Evolutionary conservation across 2,797 vertebrate species (phyloP).

Genomic region (Crenichthys baileyi): DNA sequence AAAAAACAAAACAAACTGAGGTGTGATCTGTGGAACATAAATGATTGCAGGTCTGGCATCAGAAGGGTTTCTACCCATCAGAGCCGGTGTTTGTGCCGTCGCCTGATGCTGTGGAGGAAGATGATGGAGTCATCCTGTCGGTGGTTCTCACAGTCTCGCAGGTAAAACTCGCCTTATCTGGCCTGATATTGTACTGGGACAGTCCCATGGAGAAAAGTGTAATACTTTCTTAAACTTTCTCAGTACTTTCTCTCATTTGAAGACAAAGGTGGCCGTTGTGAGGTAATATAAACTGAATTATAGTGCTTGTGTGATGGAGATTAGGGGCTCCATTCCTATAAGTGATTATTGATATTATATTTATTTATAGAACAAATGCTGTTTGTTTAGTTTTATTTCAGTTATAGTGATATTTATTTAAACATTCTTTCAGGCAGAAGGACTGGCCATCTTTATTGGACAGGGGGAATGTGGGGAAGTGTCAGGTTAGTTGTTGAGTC

Average conservation of each 20-base stretch:
- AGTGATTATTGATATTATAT: too few species aligned
- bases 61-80: constrained; percentile 90
- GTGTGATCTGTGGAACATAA: constrained; percentile 4
- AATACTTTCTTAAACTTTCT: not conserved
- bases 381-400: too few species aligned
- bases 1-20: not conserved
- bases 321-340: too few species aligned
- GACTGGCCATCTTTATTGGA: too few species aligned
- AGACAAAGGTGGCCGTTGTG: not conserved
- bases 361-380: too few species aligned
- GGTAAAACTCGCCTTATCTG: constrained; percentile 70
- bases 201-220: not conserved
- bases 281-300: not conserved
- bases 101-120: constrained; percentile 85
- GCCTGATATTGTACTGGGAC: not conserved
- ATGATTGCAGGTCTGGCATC: constrained; percentile 85
- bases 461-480: too few species aligned
- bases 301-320: not conserved
- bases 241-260: not conserved
- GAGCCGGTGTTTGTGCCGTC: constrained; percentile 91
- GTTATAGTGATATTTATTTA: too few species aligned
- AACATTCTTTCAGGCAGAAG: too few species aligned
- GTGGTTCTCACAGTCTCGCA: constrained; percentile 88
- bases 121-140: constrained; percentile 90
- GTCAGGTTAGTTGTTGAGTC: too few species aligned